Conservation (phyloP, 2,888 invertebrate genomes). For the Melanostoma mellinum region DNA sequence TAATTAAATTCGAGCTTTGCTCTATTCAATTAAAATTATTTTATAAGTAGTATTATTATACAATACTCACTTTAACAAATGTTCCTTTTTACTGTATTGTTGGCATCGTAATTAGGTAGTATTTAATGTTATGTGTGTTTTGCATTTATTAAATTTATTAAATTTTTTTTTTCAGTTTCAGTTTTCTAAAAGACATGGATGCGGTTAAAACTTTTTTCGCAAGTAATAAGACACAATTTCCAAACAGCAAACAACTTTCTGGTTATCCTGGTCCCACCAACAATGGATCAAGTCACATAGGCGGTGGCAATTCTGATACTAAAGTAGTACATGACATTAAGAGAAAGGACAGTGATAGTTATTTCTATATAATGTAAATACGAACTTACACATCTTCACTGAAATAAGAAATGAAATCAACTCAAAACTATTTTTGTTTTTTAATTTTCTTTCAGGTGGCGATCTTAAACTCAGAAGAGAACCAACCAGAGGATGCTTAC, state of each 20-base stretch:
- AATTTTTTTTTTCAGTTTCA: constrained; percentile 15
- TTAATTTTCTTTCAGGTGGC: constrained; percentile 75
- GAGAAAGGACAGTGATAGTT: constrained; percentile 80
- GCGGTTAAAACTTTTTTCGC: constrained; percentile 79
- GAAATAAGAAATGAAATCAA: constrained; percentile 1
- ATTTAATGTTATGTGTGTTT: neutral
- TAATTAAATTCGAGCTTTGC: too few relatives aligned
- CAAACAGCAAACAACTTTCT: constrained; percentile 74
- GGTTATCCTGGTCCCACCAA: constrained; percentile 44
- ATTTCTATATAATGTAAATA: constrained; percentile 81
- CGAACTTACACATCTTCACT: neutral
- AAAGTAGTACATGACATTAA: constrained; percentile 75
- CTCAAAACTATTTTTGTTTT: constrained; percentile 31
- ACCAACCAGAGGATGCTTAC: neutral
- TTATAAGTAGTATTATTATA: too few relatives aligned
- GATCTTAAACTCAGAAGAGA: constrained; percentile 71
- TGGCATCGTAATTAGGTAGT: too few relatives aligned
- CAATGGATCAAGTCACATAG: constrained; percentile 69
- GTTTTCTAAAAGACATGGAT: constrained; percentile 75
- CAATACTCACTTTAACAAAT: too few relatives aligned
- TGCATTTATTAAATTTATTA: neutral
- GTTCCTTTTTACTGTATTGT: too few relatives aligned
- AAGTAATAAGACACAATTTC: constrained; percentile 75
- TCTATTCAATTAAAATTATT: too few relatives aligned
- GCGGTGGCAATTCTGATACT: constrained; percentile 70